Evolutionary conservation across 2,888 invertebrate species (phyloP).

Genomic region (Baccha elongata): DNA sequence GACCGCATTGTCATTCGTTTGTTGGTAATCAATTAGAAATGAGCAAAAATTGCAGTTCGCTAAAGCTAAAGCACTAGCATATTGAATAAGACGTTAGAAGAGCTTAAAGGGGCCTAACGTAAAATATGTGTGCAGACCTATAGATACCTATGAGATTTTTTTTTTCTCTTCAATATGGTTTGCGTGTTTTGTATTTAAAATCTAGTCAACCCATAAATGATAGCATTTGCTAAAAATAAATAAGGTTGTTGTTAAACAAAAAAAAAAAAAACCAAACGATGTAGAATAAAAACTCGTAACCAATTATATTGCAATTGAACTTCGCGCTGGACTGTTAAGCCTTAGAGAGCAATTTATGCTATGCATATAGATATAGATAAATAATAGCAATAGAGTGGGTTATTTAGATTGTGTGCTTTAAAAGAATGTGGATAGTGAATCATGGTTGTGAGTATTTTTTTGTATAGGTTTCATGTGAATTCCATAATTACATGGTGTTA

Average conservation of each 20-base stretch:
- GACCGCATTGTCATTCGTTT: constrained; percentile 73
- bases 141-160: too few species aligned
- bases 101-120: constrained; percentile 7
- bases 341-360: constrained; percentile 34
- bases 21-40: constrained; percentile 72
- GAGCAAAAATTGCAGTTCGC: constrained; percentile 65
- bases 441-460: constrained; percentile 5
- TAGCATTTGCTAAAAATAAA: constrained; percentile 72
- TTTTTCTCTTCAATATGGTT: constrained; percentile 14
- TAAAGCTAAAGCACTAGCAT: constrained; percentile 44
- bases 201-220: constrained; percentile 63
- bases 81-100: constrained; percentile 24
- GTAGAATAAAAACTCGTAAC: constrained; percentile 27
- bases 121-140: constrained; percentile 46
- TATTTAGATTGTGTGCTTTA: constrained; percentile 49
- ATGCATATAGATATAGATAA: background rate
- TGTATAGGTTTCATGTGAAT: background rate
- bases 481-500: background rate
- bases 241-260: constrained; percentile 32
- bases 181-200: constrained; percentile 54
- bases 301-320: constrained; percentile 54
- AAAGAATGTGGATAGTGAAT: constrained; percentile 25
- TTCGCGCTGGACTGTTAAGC: constrained; percentile 40
- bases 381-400: constrained; percentile 34
- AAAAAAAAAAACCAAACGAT: background rate